Percentiles rank a stretch among this genome's conserved stretches.
phyloP scores from a whole-genome alignment of 2,797 vertebrate genomes.

The Astyanax mexicanus region DNA sequence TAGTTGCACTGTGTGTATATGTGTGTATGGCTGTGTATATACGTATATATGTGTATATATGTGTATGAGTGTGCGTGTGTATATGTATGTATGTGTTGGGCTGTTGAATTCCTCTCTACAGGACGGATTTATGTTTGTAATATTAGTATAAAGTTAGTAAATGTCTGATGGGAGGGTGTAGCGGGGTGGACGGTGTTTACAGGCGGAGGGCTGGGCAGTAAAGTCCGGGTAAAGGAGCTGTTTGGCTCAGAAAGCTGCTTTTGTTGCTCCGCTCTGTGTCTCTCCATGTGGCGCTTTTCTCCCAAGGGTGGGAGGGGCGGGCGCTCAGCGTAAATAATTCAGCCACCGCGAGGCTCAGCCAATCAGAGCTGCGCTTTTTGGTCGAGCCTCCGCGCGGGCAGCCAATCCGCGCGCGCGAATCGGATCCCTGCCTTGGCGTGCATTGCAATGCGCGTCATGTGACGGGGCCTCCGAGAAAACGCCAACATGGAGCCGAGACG shows the following conservation, averaged over 20 bases:
- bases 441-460: slow-evolving; percentile 79
- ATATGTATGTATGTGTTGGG: no score
- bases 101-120: neutral
- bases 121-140: neutral
- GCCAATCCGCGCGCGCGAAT: slow-evolving; percentile 71
- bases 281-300: slow-evolving; percentile 29
- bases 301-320: neutral
- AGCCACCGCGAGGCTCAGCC: slow-evolving; percentile 63
- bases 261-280: slow-evolving; percentile 25
- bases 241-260: slow-evolving; percentile 6
- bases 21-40: no score
- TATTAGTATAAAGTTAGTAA: no score
- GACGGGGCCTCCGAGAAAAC: slow-evolving; percentile 72
- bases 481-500: slow-evolving; percentile 83
- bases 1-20: no score
- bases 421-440: slow-evolving; percentile 76
- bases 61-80: no score
- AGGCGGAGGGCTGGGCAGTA: no score
- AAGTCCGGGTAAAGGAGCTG: no score
- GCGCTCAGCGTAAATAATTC: slow-evolving; percentile 64
- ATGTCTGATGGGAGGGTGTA: no score
- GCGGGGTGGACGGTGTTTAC: no score
- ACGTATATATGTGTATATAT: no score
- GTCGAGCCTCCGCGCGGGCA: slow-evolving; percentile 78
- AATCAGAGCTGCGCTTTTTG: slow-evolving; percentile 67